Percentiles rank a stretch among this genome's conserved stretches.
Conservation (phyloP, 2,797 vertebrate species). For the Semotilus atromaculatus region DNA sequence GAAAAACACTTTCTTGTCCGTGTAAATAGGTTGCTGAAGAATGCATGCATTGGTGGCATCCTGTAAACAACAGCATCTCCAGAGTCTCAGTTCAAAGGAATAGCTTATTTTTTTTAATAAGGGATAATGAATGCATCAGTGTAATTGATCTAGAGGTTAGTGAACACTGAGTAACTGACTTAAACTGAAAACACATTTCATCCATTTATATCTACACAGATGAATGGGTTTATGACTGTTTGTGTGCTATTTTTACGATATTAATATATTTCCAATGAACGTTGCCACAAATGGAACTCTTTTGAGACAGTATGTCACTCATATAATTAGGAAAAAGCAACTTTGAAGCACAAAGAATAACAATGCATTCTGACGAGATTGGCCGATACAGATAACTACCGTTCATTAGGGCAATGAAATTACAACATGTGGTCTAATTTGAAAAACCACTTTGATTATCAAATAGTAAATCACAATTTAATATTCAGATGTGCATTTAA, state of each 20-base stretch:
- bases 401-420: slow-evolving; percentile 22
- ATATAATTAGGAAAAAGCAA: neutral
- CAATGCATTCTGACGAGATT: neutral
- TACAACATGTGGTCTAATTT: neutral
- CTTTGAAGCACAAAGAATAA: neutral
- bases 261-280: neutral
- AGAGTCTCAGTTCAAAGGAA: slow-evolving; percentile 20
- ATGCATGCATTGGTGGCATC: slow-evolving; percentile 5
- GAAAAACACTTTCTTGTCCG: neutral
- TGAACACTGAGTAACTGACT: slow-evolving; percentile 31
- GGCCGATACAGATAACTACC: slow-evolving; percentile 7
- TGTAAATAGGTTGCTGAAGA: slow-evolving; percentile 1
- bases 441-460: neutral
- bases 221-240: neutral
- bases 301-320: neutral
- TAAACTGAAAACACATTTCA: slow-evolving; percentile 51
- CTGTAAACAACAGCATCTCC: slow-evolving; percentile 14
- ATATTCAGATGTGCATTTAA: neutral
- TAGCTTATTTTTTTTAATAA: slow-evolving; percentile 30
- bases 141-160: slow-evolving; percentile 40
- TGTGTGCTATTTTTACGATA: slow-evolving; percentile 25
- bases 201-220: slow-evolving; percentile 31
- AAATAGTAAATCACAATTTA: slow-evolving; percentile 12
- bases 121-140: slow-evolving; percentile 37
- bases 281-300: neutral